phyloP scores from a whole-genome alignment of 2,888 invertebrate genomes.

The Chouioia cunea region DNA sequence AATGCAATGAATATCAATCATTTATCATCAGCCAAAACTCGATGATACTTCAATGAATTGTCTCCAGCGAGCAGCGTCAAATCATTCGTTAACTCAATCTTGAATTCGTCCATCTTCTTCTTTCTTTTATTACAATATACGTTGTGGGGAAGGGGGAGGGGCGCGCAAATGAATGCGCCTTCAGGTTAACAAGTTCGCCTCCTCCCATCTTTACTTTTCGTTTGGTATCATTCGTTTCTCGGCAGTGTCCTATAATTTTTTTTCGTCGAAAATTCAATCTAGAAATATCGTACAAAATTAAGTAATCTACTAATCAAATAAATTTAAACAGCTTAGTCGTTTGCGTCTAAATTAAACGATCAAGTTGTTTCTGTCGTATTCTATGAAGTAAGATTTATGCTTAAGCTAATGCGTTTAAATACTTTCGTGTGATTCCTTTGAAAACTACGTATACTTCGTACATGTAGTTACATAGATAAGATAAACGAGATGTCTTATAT shows the following conservation, averaged over 20 bases:
- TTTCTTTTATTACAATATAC: conserved; percentile 15
- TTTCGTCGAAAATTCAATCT: neutral
- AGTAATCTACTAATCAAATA: conserved; percentile 5
- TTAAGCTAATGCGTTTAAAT: too few species aligned
- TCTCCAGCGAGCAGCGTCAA: conserved; percentile 10
- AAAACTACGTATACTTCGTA: too few species aligned
- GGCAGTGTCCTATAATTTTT: neutral
- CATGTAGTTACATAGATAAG: too few species aligned
- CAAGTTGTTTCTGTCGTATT: too few species aligned
- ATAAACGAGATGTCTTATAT: too few species aligned
- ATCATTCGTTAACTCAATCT: conserved; percentile 30
- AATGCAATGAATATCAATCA: too few species aligned
- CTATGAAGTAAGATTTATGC: too few species aligned
- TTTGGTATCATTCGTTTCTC: neutral
- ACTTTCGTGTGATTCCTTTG: too few species aligned
- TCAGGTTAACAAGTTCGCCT: conserved; percentile 1
- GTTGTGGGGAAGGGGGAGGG: neutral
- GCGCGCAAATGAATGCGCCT: conserved; percentile 11
- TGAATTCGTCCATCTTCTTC: neutral
- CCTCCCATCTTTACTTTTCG: neutral
- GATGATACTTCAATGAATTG: conserved; percentile 29
- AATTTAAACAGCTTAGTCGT: neutral
- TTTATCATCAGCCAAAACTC: conserved; percentile 8
- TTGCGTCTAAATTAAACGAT: too few species aligned
- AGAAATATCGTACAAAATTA: neutral